Evolutionary conservation across 1,140 invertebrate genomes (phyloP).

Genomic region (Apolygus lucorum): DNA sequence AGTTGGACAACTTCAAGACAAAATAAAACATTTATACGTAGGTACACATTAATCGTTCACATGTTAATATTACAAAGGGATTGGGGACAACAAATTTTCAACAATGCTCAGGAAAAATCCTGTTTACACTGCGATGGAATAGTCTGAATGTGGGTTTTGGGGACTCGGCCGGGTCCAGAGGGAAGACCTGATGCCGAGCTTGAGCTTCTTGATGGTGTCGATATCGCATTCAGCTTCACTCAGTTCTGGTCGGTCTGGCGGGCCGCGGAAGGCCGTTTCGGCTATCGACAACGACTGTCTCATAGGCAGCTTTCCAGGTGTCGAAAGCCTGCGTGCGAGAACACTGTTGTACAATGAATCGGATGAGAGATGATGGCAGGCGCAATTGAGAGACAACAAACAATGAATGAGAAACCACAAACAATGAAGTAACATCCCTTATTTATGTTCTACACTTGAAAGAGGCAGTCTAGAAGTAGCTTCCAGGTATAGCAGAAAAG

Average conservation of each 20-base stretch:
- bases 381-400: too few relatives aligned
- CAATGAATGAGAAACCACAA: too few relatives aligned
- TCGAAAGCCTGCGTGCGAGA: conserved; percentile 44
- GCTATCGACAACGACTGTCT: conserved; percentile 51
- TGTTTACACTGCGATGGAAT: conserved; percentile 54
- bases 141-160: conserved; percentile 44
- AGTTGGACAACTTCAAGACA: neutral
- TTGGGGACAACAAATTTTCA: neutral
- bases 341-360: too few relatives aligned
- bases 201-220: conserved; percentile 64
- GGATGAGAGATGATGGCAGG: too few relatives aligned
- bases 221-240: conserved; percentile 64
- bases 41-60: neutral
- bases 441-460: too few relatives aligned
- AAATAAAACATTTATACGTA: neutral
- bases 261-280: conserved; percentile 48
- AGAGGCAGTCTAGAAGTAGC: too few relatives aligned
- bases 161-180: conserved; percentile 55
- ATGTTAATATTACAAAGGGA: neutral
- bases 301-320: conserved; percentile 50
- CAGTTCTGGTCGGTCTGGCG: conserved; percentile 43
- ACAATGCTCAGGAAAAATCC: neutral
- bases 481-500: too few relatives aligned
- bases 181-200: conserved; percentile 58
- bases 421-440: too few relatives aligned